phyloP scores from a whole-genome alignment of 1,140 invertebrate species.

The Ylistrum balloti region DNA sequence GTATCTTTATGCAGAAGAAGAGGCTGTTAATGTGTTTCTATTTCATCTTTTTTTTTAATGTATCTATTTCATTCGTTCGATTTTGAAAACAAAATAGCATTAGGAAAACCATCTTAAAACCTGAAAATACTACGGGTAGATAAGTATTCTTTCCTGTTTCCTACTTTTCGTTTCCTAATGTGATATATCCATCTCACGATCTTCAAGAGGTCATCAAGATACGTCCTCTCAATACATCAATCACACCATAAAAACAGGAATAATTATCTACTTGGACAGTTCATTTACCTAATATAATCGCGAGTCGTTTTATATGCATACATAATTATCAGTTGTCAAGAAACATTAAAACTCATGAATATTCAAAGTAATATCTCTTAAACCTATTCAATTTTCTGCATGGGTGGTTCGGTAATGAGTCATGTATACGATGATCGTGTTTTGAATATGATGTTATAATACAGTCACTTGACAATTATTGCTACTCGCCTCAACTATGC shows the following conservation, averaged over 20 bases:
- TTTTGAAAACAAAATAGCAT: no score
- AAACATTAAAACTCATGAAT: not conserved
- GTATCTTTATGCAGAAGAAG: no score
- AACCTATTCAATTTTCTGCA: conserved; percentile 21
- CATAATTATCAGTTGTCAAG: not conserved
- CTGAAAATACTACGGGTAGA: no score
- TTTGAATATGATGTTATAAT: no score
- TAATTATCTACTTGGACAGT: conserved; percentile 4
- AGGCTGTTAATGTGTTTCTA: no score
- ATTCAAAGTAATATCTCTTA: not conserved
- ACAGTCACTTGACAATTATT: no score
- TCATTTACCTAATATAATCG: conserved; percentile 36
- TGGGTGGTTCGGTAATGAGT: not conserved
- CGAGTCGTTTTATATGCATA: not conserved
- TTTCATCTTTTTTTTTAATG: no score
- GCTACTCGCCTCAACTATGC: no score
- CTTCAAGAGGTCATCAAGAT: not conserved
- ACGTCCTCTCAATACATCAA: not conserved
- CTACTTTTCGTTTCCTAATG: not conserved
- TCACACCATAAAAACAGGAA: not conserved
- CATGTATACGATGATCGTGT: not conserved
- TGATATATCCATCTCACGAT: not conserved
- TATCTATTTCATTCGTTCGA: no score
- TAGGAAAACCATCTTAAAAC: no score
- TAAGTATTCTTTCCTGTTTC: not conserved